Evolutionary conservation across 2,113 vertebrate genomes (phyloP).

Genomic region (Poeciliopsis prolifica): DNA sequence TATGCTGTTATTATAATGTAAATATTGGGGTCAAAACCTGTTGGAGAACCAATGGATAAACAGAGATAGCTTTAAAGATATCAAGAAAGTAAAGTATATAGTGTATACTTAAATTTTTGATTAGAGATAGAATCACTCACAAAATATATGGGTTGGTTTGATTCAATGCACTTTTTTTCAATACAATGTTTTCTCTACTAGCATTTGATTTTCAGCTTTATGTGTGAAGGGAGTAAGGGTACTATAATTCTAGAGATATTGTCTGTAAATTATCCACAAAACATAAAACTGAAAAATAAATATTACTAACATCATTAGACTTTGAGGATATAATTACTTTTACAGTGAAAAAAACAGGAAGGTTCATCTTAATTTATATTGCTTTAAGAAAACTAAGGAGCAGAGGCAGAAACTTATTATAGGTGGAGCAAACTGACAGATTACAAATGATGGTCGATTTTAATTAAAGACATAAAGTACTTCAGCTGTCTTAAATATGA

Average conservation of each 20-base stretch:
- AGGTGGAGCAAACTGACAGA: too few species aligned
- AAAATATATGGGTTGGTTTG: not conserved
- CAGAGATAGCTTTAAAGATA: not conserved
- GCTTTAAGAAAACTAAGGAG: not conserved
- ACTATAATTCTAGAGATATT: not conserved
- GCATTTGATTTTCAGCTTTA: not conserved
- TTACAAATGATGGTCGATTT: too few species aligned
- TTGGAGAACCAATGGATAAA: not conserved
- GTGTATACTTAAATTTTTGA: not conserved
- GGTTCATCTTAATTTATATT: not conserved
- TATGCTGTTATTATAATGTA: not conserved
- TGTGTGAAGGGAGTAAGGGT: not conserved
- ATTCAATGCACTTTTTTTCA: not conserved
- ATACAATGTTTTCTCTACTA: not conserved
- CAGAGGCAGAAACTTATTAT: not conserved
- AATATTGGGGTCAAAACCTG: not conserved
- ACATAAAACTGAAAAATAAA: not conserved
- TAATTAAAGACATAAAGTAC: not conserved
- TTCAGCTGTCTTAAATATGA: not conserved
- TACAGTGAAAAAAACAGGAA: not conserved
- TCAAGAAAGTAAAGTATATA: not conserved
- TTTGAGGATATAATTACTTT: not conserved
- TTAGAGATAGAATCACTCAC: not conserved
- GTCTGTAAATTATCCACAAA: too few species aligned
- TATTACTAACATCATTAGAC: not conserved